Evolutionary conservation across 2,113 vertebrate genomes (phyloP).

Genomic region (Chaetops frenatus): DNA sequence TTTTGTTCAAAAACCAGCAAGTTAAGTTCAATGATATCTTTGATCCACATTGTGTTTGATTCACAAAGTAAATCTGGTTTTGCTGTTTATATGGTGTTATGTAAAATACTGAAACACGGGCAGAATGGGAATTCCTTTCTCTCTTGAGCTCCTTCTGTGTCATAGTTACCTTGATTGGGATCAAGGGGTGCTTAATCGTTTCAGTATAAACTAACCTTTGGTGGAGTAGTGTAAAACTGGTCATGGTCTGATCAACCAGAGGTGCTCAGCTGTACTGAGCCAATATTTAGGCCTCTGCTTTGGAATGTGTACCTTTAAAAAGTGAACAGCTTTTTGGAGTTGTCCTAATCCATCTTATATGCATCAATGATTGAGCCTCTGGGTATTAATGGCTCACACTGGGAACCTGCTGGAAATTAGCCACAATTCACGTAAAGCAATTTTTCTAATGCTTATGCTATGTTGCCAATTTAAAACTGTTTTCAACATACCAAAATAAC

Average conservation of each 20-base stretch:
- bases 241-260: neutral
- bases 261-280: neutral
- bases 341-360: constrained; percentile 21
- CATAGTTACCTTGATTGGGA: neutral
- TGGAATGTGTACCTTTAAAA: constrained; percentile 14
- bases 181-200: neutral
- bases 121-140: neutral
- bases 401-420: constrained; percentile 44
- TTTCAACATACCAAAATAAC: constrained; percentile 19
- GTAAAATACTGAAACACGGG: neutral
- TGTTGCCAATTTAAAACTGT: constrained; percentile 4
- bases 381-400: constrained; percentile 29
- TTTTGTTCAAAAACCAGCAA: neutral
- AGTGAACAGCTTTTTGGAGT: neutral
- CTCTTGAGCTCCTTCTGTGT: neutral
- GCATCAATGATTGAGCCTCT: constrained; percentile 11
- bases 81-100: neutral
- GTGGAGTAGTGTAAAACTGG: neutral
- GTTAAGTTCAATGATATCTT: neutral
- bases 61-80: neutral
- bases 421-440: constrained; percentile 10
- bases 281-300: neutral
- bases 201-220: neutral
- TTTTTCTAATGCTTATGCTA: constrained; percentile 46
- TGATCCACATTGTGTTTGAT: neutral